Percentiles rank a stretch among this genome's conserved stretches.
phyloP scores from a whole-genome alignment of 2,888 invertebrate genomes.

The Acanthococcus lagerstroemiae region DNA sequence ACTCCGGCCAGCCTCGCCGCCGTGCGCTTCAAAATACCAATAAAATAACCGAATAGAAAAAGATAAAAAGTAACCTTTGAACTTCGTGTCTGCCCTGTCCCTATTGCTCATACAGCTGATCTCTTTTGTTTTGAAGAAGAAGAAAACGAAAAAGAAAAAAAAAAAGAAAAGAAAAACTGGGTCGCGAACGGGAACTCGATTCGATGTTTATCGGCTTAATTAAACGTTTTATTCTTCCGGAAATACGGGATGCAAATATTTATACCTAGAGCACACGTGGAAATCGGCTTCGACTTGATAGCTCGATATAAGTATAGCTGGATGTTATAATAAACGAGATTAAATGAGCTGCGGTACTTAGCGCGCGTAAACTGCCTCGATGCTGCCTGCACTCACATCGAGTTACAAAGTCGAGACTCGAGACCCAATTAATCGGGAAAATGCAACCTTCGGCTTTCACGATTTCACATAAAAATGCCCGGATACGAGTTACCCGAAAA shows the following conservation, averaged over 20 bases:
- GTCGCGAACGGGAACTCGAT: not conserved
- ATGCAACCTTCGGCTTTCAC: no score
- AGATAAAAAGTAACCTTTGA: conserved; percentile 18
- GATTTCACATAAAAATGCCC: no score
- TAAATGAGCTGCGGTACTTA: no score
- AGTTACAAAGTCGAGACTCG: no score
- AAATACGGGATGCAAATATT: not conserved
- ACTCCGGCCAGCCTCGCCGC: not conserved
- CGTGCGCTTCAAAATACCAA: not conserved
- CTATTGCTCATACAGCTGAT: conserved; percentile 12
- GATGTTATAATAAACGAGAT: no score
- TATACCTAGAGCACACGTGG: no score
- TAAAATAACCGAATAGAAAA: conserved; percentile 8
- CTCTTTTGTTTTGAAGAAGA: conserved; percentile 15
- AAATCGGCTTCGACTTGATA: no score
- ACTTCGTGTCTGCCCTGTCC: conserved; percentile 20
- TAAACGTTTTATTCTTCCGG: not conserved
- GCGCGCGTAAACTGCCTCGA: no score
- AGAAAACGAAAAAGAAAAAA: not conserved
- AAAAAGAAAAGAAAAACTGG: not conserved
- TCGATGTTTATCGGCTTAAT: not conserved
- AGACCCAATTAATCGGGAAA: no score
- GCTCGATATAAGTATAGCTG: no score
- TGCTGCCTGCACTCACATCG: no score
- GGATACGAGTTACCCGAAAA: no score